A percentile compares a stretch with the other conserved stretches of the same genome.
Evolutionary conservation across 2,797 vertebrate genomes (phyloP).

Genomic region (Myotis vivesi): DNA sequence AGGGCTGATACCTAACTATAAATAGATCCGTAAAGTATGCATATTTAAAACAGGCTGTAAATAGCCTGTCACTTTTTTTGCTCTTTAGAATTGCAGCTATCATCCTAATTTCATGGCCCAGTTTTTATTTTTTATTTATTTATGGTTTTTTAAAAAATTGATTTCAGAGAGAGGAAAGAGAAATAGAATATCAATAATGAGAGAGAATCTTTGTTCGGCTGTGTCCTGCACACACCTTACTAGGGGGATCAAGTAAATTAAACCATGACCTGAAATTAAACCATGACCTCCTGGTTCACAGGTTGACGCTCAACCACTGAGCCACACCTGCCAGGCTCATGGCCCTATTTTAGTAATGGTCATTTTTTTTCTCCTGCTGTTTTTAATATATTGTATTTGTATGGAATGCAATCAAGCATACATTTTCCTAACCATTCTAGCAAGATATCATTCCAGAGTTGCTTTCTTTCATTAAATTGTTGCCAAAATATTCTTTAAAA

Average conservation of each 20-base stretch:
- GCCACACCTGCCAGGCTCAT: not conserved
- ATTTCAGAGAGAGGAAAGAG: no score
- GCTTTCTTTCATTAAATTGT: not conserved
- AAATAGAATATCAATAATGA: no score
- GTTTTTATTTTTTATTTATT: not conserved
- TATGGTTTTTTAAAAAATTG: no score
- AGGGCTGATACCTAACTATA: not conserved
- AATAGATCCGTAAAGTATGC: not conserved
- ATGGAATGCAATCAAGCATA: not conserved
- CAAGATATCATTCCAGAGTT: not conserved
- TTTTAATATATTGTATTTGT: not conserved
- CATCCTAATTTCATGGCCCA: not conserved
- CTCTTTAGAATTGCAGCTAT: constrained; percentile 6
- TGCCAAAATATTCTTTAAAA: not conserved
- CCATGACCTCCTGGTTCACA: no score
- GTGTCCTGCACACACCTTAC: no score
- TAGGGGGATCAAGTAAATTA: no score
- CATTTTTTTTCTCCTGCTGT: not conserved
- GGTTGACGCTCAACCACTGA: not conserved
- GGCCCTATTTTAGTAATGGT: not conserved
- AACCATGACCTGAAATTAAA: no score
- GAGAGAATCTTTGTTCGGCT: no score
- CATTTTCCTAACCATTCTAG: not conserved
- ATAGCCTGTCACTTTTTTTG: not conserved
- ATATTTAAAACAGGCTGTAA: not conserved